A percentile compares a stretch with the other conserved stretches of the same genome.
phyloP scores from a whole-genome alignment of 2,113 vertebrate genomes.

The Anguilla japonica region DNA sequence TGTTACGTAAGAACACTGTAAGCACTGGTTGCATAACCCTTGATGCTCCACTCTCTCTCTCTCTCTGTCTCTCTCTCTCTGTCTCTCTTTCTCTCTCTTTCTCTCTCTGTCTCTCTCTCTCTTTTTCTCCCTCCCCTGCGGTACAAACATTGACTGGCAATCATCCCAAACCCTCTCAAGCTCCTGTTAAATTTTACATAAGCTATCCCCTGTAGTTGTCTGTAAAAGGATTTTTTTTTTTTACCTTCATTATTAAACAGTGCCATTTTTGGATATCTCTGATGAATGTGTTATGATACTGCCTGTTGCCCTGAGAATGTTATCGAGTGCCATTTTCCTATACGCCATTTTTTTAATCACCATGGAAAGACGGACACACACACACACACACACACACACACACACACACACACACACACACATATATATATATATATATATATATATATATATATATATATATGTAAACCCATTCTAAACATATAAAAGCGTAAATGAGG shows the following conservation, averaged over 20 bases:
- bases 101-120: conserved; percentile 5
- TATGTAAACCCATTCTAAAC: not conserved
- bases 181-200: conserved; percentile 19
- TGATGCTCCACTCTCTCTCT: conserved; percentile 12
- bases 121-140: conserved; percentile 26
- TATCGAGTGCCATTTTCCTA: not conserved
- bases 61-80: conserved; percentile 21
- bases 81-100: too few species aligned
- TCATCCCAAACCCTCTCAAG: conserved; percentile 8
- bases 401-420: too few species aligned
- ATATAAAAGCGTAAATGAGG: not conserved
- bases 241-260: conserved; percentile 20
- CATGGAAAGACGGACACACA: not conserved
- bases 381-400: too few species aligned
- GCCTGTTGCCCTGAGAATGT: not conserved
- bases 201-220: not conserved
- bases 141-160: conserved; percentile 16
- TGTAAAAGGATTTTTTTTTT: conserved; percentile 7
- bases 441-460: not conserved
- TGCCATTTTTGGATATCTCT: conserved; percentile 2
- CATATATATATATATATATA: too few species aligned
- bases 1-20: conserved; percentile 63
- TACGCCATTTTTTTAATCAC: not conserved
- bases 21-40: conserved; percentile 63
- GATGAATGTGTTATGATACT: not conserved